Evolutionary conservation across 1,140 invertebrate genomes (phyloP), one percentile per base, ranked within the genome.

Genomic region (Ditylenchus dipsaci): DNA sequence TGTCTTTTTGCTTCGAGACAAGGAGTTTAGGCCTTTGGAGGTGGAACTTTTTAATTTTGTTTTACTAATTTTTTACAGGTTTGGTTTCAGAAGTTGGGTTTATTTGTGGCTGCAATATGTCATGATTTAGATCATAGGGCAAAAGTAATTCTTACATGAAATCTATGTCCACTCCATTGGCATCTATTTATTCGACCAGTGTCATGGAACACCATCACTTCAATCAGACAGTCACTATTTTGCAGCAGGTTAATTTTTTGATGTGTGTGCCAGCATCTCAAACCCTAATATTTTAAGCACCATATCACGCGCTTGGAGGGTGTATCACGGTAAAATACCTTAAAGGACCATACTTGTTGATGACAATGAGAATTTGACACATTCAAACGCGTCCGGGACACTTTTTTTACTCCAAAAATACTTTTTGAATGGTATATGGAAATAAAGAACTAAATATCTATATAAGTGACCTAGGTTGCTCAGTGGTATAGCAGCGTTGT

Each of bases 61-160:
- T 1, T 19, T 17, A 26, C 29, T 47, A 27, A 53, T 17, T 30
- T 23, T 63, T 67, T 78, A 23, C 15, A n/a, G n/a, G n/a, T n/a
- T n/a, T n/a, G n/a, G n/a, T n/a, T 93, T 64, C 91, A 97, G 86
- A 92, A 91, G 79, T 85, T 97, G 69, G 91, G 91, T 21, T 86
- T 97, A 13, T 91, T 95, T 78, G 93, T 97, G 71, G 93, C 92
- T 47, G 95, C 93, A 81, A 86, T 97, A 21, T 96, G 93, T 82
- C 95, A 97, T 84, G 94, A 97, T 86, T 87, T 97, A 72, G 94
- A 97, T 84, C 90, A 92, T 78, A 84, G 90, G 76, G 95, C 73
- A 97, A 94, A 76, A 97, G 95, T 66, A 82, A 82, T 58, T 80
- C 84, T 33, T 97, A 96, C 85, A 94, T 97, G 87, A 95, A 95